These are phyloP conservation scores for Trichonephila clavipes DNA, from an alignment of 1,140 invertebrate species.

Conservation along the genomic window DNA sequence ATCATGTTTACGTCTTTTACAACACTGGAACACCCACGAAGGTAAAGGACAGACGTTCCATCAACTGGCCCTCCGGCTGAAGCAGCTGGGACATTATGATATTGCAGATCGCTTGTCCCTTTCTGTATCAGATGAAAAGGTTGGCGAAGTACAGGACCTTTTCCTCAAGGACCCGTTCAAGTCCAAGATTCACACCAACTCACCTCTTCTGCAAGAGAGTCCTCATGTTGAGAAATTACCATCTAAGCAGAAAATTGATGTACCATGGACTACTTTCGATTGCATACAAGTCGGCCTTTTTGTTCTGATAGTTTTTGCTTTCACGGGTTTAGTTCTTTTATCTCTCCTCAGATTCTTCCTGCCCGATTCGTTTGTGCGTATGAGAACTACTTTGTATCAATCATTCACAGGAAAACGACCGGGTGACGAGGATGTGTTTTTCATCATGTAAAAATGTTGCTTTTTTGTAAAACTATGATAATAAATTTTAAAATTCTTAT, in stretches of 20 bases:
- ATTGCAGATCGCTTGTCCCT: slow-evolving; percentile 51
- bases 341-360: background rate
- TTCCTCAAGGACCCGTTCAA: slow-evolving; percentile 70
- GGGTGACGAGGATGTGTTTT: slow-evolving; percentile 40
- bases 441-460: slow-evolving; percentile 44
- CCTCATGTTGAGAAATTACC: background rate
- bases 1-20: slow-evolving; percentile 63
- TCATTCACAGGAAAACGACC: slow-evolving; percentile 16
- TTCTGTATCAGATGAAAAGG: slow-evolving; percentile 67
- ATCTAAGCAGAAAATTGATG: background rate
- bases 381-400: slow-evolving; percentile 23
- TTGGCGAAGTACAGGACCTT: slow-evolving; percentile 48
- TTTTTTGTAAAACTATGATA: background rate
- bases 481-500: background rate
- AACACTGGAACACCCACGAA: slow-evolving; percentile 76
- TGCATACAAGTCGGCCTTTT: background rate
- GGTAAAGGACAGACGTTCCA: slow-evolving; percentile 62
- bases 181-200: slow-evolving; percentile 49
- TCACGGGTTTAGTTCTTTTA: background rate
- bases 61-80: slow-evolving; percentile 45
- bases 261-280: background rate
- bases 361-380: slow-evolving; percentile 63
- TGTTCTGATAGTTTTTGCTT: background rate
- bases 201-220: slow-evolving; percentile 11
- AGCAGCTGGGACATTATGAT: slow-evolving; percentile 62